Base-by-base conservation (phyloP, 2,888 invertebrate species). In the Himalopsyche anomala region DNA sequence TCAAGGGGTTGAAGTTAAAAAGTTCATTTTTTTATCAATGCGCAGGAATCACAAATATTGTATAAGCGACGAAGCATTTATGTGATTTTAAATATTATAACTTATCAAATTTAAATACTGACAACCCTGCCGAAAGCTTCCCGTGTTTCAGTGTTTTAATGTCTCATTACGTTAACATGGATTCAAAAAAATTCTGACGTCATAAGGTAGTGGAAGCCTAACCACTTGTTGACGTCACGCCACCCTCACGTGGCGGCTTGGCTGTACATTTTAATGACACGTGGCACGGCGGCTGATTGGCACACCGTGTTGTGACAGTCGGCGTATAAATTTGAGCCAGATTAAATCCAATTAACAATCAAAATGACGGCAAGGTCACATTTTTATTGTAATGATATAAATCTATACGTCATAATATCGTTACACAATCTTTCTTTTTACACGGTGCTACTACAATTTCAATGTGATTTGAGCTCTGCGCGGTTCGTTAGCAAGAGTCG, bases 201-300 rank as follows among this genome's bases (percentile, higher is more conserved):
- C 62, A 62, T 3, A 15, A 51, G 15, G 15, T 11, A 28, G 19
- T 4, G 28, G 28, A 62, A 62, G 62, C 62, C 62, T 19, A 11
- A 19, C 62, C 62, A 62, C 62, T 62, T 62, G 62, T 62, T 62
- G 28, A 62, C 62, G 62, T 62, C 62, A 28, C 62, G 62, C 19
- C 62, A 3, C 19, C 19, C 28, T 62, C 62, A 62, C 62, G 62
- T 62, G 62, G 19, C 62, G 6, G 11, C 62, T 4, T 62, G 62
- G 62, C 9, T 51, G 51, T 62, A 28, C 1, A 19, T 62, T 19
- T 28, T 62, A 62, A 62, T 28, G 62, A 62, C 62, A 62, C 62
- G 62, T 62, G 62, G 9, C 62, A 19, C 5, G 4, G 3, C 28
- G 28, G 28, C 62, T 28, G 62, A 62, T 8, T 19, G 62, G 19